Evolutionary conservation across 2,113 vertebrate species (phyloP).

Genomic region (Syngnathus scovelli): DNA sequence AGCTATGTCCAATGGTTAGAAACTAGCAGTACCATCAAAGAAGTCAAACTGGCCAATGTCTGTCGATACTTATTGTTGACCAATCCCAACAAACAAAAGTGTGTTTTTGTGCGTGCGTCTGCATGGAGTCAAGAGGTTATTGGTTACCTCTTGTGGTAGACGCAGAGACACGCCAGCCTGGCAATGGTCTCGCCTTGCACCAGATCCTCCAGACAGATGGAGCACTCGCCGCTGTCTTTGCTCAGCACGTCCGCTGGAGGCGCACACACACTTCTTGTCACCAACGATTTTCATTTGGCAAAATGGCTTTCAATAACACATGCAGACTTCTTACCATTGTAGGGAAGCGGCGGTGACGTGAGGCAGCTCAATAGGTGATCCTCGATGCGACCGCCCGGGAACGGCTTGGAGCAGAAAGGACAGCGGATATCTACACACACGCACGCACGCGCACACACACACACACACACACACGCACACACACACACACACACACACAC

Average conservation of each 20-base stretch:
- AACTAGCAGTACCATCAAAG: no score
- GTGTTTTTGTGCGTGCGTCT: neutral
- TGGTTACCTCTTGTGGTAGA: slow-evolving; percentile 76
- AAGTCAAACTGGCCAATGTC: no score
- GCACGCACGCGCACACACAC: neutral
- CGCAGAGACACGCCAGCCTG: slow-evolving; percentile 74
- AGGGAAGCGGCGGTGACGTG: slow-evolving; percentile 72
- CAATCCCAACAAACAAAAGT: no score
- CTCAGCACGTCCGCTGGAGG: slow-evolving; percentile 71
- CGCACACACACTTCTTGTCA: neutral
- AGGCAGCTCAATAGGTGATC: slow-evolving; percentile 77
- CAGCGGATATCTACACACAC: slow-evolving; percentile 68
- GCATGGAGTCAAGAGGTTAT: neutral
- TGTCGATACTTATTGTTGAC: no score
- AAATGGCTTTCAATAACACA: neutral
- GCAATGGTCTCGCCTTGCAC: slow-evolving; percentile 74
- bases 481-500: slow-evolving; percentile 10
- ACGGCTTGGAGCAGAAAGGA: slow-evolving; percentile 75
- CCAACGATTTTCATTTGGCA: no score
- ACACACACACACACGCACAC: neutral
- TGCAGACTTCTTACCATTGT: slow-evolving; percentile 68
- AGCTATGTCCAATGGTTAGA: no score
- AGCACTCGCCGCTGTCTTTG: slow-evolving; percentile 77
- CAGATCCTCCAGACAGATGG: slow-evolving; percentile 75
- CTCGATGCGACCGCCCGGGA: slow-evolving; percentile 72